Base-by-base conservation (phyloP, 2,113 vertebrate genomes). In the Actenoides lindsayi region DNA sequence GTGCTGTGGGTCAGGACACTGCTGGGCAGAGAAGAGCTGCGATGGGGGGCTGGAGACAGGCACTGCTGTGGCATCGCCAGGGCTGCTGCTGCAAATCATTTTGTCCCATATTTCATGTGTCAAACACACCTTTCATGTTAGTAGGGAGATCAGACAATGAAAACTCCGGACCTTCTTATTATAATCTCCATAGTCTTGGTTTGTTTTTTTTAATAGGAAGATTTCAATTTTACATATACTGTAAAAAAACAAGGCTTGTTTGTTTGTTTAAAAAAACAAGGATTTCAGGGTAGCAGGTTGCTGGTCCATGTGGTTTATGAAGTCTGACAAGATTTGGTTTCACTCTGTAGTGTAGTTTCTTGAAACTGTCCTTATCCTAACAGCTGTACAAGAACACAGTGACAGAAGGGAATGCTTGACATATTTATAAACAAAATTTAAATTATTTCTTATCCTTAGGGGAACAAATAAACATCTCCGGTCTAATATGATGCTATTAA, bases 251-350 rank as follows among this genome's bases (percentile, higher is more conserved):
- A 84, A 56, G 54, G 68, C 48, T 12, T 42, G 12, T 42, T 42
- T 42, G 37, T 37, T 37, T 37, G 37, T 13, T 41, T 41, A 44
- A 44, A 44, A 44, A 44, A 18, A 17, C 44, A 46, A 46, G 44
- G 64, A 68, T 91, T 91, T 64, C 33, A 81, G 91, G 88, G 59
- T 48, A 56, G 37, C 94, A 95, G 89, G 92, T 96, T 90, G 94
- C 63, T 76, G 75, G 73, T 98, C 97, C 97, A 98, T 97, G 96
- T 98, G 97, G 95, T 83, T 98, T 96, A 54, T 94, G 70, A 96
- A 97, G 81, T 90, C 96, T 95, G 88, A 94, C 83, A 69, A 90
- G 46, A 78, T 63, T 87, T 59, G 59, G 83, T 94, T 96, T 95
- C 87, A 97, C 96, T 95, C 96, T 69, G 46, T 96, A 94, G 96